phyloP scores from a whole-genome alignment of 1,140 invertebrate species.

The Caenorhabditis briggsae region DNA sequence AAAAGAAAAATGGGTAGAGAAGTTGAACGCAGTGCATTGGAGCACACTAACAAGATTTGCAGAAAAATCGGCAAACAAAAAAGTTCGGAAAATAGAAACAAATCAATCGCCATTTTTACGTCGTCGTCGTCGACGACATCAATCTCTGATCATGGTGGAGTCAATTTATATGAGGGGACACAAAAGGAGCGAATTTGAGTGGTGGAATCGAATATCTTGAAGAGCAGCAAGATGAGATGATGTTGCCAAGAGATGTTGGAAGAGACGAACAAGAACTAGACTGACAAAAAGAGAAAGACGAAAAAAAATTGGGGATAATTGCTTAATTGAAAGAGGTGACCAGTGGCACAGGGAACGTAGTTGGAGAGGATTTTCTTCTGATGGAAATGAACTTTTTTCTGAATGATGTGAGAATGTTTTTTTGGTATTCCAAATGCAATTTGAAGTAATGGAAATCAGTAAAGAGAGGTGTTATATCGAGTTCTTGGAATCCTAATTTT shows the following conservation, averaged over 20 bases:
- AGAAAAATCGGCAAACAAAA: neutral
- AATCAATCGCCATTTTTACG: neutral
- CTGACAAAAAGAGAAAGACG: neutral
- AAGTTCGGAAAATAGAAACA: conserved; percentile 13
- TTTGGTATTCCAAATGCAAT: no score
- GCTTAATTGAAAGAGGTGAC: neutral
- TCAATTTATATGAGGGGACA: neutral
- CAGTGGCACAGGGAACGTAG: neutral
- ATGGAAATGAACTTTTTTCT: no score
- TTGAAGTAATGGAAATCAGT: no score
- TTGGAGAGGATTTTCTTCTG: no score
- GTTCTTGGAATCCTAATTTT: no score
- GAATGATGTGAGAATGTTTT: no score
- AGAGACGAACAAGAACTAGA: no score
- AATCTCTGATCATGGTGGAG: conserved; percentile 31
- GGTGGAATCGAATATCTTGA: conserved; percentile 53
- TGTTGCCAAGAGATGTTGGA: conserved; percentile 24
- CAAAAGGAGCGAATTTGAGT: conserved; percentile 32
- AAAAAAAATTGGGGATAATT: neutral
- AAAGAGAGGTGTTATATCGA: no score
- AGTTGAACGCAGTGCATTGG: neutral
- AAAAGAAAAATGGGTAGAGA: neutral
- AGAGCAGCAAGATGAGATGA: conserved; percentile 1
- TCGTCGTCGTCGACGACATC: neutral
- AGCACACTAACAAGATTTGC: conserved; percentile 12